Percentiles rank a stretch among this genome's conserved stretches.
These are phyloP conservation scores for Drosophila arizonae DNA, from an alignment of 1,140 invertebrate species.

Conservation along the genomic window DNA sequence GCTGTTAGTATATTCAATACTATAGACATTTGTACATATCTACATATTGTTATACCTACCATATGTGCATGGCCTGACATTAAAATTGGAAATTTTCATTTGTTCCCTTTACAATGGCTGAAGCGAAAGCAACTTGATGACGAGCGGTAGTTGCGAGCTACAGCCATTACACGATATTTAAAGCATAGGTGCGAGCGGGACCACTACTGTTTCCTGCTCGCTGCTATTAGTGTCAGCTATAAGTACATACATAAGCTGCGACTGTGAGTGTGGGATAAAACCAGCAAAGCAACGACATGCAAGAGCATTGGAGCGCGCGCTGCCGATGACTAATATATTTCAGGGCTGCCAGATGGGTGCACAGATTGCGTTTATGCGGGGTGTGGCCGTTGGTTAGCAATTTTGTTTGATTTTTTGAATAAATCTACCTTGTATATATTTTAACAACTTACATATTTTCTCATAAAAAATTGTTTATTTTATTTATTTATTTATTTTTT, in stretches of 20 bases:
- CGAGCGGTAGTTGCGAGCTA: constrained; percentile 23
- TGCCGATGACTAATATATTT: constrained; percentile 52
- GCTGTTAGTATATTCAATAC: constrained; percentile 10
- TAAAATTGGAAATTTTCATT: constrained; percentile 53
- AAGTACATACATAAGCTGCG: constrained; percentile 37
- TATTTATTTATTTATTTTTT: neutral
- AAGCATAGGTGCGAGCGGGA: constrained; percentile 29
- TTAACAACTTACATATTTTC: neutral
- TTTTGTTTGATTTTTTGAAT: constrained; percentile 27
- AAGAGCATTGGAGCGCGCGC: constrained; percentile 51
- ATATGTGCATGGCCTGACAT: constrained; percentile 47
- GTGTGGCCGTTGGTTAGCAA: constrained; percentile 35
- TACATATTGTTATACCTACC: constrained; percentile 31
- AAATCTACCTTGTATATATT: neutral
- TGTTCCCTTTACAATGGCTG: constrained; percentile 42
- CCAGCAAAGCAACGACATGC: constrained; percentile 36
- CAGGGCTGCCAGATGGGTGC: constrained; percentile 43
- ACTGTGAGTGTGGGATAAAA: constrained; percentile 49
- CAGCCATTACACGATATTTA: constrained; percentile 11
- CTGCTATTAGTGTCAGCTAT: constrained; percentile 51
- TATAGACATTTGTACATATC: constrained; percentile 12
- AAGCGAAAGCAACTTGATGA: constrained; percentile 45
- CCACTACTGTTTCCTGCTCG: constrained; percentile 16
- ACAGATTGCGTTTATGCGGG: constrained; percentile 24
- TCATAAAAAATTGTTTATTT: neutral